Evolutionary conservation across 1,140 invertebrate genomes (phyloP).

Genomic region (Linepithema humile): DNA sequence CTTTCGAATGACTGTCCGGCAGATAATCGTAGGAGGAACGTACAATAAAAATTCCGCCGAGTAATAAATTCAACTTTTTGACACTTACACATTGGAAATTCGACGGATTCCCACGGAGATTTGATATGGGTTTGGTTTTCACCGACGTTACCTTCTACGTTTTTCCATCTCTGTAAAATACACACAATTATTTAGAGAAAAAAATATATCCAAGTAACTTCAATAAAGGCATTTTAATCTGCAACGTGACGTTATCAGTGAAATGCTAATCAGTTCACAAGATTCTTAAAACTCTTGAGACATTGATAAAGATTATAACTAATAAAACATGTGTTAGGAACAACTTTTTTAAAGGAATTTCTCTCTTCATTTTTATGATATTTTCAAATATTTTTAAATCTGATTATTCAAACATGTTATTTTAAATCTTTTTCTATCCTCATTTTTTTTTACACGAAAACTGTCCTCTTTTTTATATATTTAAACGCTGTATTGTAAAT

Average conservation of each 20-base stretch:
- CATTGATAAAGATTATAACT: neutral
- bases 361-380: neutral
- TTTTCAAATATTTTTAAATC: neutral
- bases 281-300: neutral
- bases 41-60: constrained; percentile 18
- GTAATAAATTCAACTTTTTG: constrained; percentile 39
- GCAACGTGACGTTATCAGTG: neutral
- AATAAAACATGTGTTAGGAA: neutral
- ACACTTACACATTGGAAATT: constrained; percentile 28
- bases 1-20: neutral
- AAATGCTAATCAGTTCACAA: neutral
- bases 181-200: neutral
- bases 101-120: constrained; percentile 22
- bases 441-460: too few relatives aligned
- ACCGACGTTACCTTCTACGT: neutral
- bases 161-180: neutral
- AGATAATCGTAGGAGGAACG: neutral
- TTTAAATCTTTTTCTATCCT: too few relatives aligned
- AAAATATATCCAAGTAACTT: neutral
- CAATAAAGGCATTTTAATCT: neutral
- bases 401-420: neutral
- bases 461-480: neutral
- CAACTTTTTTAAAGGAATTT: neutral
- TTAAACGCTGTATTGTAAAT: neutral
- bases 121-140: neutral